Base-by-base conservation (phyloP, 2,888 invertebrate genomes). In the Apocheima hispidaria region DNA sequence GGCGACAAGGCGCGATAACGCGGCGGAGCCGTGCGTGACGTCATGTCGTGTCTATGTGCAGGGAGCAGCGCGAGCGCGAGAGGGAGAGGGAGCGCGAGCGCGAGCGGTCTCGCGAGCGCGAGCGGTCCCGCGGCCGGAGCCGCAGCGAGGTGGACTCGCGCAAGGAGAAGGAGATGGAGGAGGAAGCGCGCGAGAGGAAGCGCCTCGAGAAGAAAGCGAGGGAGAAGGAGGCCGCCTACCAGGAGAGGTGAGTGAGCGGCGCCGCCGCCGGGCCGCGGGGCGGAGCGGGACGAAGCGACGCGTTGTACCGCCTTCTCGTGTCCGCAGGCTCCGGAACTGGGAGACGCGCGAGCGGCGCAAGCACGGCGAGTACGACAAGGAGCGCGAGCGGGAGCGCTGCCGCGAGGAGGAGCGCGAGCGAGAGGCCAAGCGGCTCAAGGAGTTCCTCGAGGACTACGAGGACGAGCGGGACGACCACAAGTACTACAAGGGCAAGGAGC, bases 391-490 rank as follows among this genome's bases (percentile, higher is more conserved):
- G 20, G 85, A 85, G 77, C 75, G 89, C 46, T 94, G 96, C 70
- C 96, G 96, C 77, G 96, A 97, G 78, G 96, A 97, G 78, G 98
- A 98, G 83, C 94, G 97, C 61, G 96, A 97, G 84, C 95, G 96
- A 61, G 99, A 99, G 89, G 99, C 98, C 0, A 97, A 98, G 89
- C 94, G 98, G 41, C 94, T 99, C 55, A 98, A 98, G 87, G 98
- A 99, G 93, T 99, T 99, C 88, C 94, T 99, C 2, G 99, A 99
- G 91, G 99, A 99, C 87, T 99, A 99, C 82, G 99, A 99, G 81
- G 99, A 99, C 87, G 99, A 99, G 87, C 94, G 98, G 53, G 99
- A 99, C 87, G 99, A 99, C 86, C 94, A 96, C 49, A 99, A 99
- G 92, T 99, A 97, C 92, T 99, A 99, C 93, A 98, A 98, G 21